A percentile compares a stretch with the other conserved stretches of the same genome.
phyloP scores from a whole-genome alignment of 2,888 invertebrate genomes.

The Ichneumoninae sp. region DNA sequence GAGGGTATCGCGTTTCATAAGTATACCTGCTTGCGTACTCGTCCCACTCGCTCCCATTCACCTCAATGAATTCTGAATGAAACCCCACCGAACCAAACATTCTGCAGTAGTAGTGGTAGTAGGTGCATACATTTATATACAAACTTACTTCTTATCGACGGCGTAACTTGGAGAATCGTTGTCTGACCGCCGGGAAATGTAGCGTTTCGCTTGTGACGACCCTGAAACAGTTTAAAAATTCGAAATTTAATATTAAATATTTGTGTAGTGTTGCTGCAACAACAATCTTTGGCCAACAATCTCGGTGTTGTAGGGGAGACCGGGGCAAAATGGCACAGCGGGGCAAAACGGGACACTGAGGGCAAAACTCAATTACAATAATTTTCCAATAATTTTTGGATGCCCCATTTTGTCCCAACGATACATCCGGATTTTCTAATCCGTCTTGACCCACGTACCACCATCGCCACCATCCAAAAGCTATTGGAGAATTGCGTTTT shows the following conservation, averaged over 20 bases:
- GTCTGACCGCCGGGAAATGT: slow-evolving; percentile 92
- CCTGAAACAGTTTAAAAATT: slow-evolving; percentile 83
- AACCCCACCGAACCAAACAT: slow-evolving; percentile 6
- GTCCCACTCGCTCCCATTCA: slow-evolving; percentile 47
- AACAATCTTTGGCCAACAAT: slow-evolving; percentile 71
- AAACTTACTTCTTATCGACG: slow-evolving; percentile 87
- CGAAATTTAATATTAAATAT: background rate
- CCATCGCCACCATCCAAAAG: too few relatives aligned
- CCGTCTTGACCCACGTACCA: too few relatives aligned
- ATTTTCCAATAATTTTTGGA: too few relatives aligned
- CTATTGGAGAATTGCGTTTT: too few relatives aligned
- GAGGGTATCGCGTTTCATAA: slow-evolving; percentile 37
- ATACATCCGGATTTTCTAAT: too few relatives aligned
- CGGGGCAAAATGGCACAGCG: too few relatives aligned
- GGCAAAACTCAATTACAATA: too few relatives aligned
- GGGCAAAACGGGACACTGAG: too few relatives aligned
- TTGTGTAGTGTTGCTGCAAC: slow-evolving; percentile 41
- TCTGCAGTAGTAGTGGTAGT: background rate
- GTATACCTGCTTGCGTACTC: slow-evolving; percentile 37
- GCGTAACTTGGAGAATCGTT: slow-evolving; percentile 87
- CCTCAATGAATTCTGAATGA: slow-evolving; percentile 48
- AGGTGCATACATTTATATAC: slow-evolving; percentile 24
- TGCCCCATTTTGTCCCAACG: too few relatives aligned
- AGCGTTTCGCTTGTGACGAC: slow-evolving; percentile 92
- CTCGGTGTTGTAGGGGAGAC: slow-evolving; percentile 38